phyloP scores from a whole-genome alignment of 2,888 invertebrate species.

The Chloroclystis v-ata region DNA sequence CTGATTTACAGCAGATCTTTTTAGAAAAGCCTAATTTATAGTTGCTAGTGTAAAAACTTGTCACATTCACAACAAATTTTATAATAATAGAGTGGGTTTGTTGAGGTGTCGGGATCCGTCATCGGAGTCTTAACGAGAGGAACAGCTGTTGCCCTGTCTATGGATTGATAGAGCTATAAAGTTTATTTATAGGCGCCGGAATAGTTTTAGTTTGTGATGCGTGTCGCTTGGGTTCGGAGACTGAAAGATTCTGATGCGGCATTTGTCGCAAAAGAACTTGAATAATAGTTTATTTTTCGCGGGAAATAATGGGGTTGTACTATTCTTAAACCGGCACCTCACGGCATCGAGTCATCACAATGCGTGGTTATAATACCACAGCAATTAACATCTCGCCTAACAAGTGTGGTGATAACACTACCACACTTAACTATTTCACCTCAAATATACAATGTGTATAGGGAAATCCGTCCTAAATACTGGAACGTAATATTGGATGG shows the following conservation, averaged over 20 bases:
- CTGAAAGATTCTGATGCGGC: slow-evolving; percentile 9
- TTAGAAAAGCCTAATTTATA: slow-evolving; percentile 20
- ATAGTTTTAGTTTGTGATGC: slow-evolving; percentile 56
- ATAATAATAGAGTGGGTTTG: slow-evolving; percentile 23
- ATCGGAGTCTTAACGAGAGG: slow-evolving; percentile 70
- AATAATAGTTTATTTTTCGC: neutral
- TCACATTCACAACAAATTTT: too few relatives aligned
- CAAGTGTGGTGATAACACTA: too few relatives aligned
- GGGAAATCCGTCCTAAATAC: too few relatives aligned
- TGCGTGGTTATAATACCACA: too few relatives aligned
- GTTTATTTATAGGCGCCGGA: slow-evolving; percentile 67
- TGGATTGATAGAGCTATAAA: slow-evolving; percentile 73
- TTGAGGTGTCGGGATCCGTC: slow-evolving; percentile 56
- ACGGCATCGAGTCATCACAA: too few relatives aligned
- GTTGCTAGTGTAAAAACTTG: slow-evolving; percentile 13
- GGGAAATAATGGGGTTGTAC: neutral
- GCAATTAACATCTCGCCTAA: too few relatives aligned
- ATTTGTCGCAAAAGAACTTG: neutral
- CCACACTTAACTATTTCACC: too few relatives aligned
- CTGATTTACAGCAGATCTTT: slow-evolving; percentile 14
- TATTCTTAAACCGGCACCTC: too few relatives aligned
- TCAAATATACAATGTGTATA: too few relatives aligned
- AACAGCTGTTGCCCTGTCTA: slow-evolving; percentile 59
- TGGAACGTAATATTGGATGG: too few relatives aligned
- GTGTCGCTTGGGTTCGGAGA: slow-evolving; percentile 39